Base-by-base conservation (phyloP, 2,888 invertebrate species). In the Scaptomyza tumidula region DNA sequence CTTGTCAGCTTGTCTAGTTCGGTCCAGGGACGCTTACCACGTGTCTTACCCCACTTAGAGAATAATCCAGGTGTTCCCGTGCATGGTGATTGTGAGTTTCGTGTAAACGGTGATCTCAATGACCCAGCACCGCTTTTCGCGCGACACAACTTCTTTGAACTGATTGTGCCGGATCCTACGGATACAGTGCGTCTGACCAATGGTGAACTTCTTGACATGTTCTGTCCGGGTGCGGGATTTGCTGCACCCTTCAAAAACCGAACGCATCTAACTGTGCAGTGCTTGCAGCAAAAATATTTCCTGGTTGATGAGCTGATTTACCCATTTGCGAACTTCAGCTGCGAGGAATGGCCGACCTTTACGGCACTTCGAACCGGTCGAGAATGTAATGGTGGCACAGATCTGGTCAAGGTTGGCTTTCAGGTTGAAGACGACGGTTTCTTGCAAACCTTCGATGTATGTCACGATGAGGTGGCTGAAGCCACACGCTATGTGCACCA, bases 61-160 rank as follows among this genome's bases (percentile, higher is more conserved):
- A 82, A 52, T 13, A 75, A 84, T 6, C 67, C 75, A 24, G 84
- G 88, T 29, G 89, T 85, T 1, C 41, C 67, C 0, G 87, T 88
- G 35, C 44, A 45, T 14, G 85, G 85, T 0, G 79, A 90, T 33
- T 90, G 90, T 33, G 80, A 86, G 6, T 90, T 88, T 49, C 62
- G 57, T 3, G 81, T 90, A 0, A 86, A 79, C 58, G 89, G 90
- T 0, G 91, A 90, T 70, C 80, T 90, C 3, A 90, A 71, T 7
- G 90, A 94, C 72, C 94, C 95, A 0, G 94, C 94, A 72, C 94
- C 95, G 0, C 91, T 95, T 6, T 93, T 94, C 71, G 85, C 95
- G 1, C 91, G 90, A 35, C 90, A 92, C 5, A 91, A 92, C 0
- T 83, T 88, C 11, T 80, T 68, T 3, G 80, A 90, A 27, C 75